Base-by-base conservation (phyloP, 53 echinoderm and acorn worm genomes). In the Zoroaster sp. region DNA sequence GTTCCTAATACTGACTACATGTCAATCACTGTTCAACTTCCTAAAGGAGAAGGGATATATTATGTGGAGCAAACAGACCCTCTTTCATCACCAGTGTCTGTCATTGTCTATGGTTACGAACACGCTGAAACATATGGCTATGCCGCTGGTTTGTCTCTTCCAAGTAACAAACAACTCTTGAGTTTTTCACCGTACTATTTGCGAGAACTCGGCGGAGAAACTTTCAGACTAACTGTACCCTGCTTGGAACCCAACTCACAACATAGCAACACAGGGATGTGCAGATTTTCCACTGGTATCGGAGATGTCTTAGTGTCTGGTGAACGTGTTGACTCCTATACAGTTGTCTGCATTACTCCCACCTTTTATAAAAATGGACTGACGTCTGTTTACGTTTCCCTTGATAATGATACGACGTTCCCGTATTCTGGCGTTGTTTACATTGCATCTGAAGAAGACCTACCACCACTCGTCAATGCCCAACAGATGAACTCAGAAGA, bases 31-130 rank as follows among this genome's bases (percentile, higher is more conserved):
- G 67, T 91, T 25, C 46, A 91, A 52, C 91, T 93, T 37, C 87
- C 88, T 25, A 87, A 73, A 87, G 93, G 93, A 40, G 93, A 91
- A 81, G 93, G 91, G 5, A 81, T 93, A 4, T 87, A 87, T 35
- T 93, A 42, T 41, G 88, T 93, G 35, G 93, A 91, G 49, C 93
- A 93, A 54, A 73, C 31, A 1, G 43, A 83, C 18, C 85, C 68
- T 35, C 6, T 25, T 0, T 83, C 86, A 40, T 87, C 87, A 4
- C 90, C 90, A 35, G 21, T 93, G 75, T 90, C 93, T 63, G 90
- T 93, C 30, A 90, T 87, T 74, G 93, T 93, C 21, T 93, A 90
- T 78, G 93, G 93, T 2, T 93, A 90, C 44, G 90, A 93, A 80
- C 2, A 35, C 3, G 13, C 15, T 43, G 93, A 93, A 87, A 35